Evolutionary conservation across 2,797 vertebrate genomes (phyloP).

Genomic region (Xenentodon cancila): DNA sequence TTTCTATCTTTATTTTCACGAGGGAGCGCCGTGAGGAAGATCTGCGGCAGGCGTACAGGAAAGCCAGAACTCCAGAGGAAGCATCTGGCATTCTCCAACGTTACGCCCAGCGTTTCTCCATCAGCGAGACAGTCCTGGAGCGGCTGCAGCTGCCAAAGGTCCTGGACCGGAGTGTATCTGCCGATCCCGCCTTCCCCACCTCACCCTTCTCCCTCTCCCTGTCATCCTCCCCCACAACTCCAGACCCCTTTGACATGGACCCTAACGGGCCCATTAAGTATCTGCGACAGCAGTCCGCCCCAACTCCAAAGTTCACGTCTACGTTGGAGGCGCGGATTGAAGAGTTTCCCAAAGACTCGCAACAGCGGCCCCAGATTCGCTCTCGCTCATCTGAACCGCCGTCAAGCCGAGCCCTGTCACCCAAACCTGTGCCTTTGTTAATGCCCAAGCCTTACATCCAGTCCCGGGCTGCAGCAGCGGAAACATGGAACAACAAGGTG

Average conservation of each 20-base stretch:
- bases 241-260: slow-evolving; percentile 74
- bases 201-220: slow-evolving; percentile 68
- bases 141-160: slow-evolving; percentile 93
- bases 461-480: slow-evolving; percentile 25
- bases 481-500: slow-evolving; percentile 64
- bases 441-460: slow-evolving; percentile 90
- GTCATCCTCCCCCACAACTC: slow-evolving; percentile 75
- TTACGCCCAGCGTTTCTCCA: slow-evolving; percentile 96
- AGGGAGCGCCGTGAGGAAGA: slow-evolving; percentile 94
- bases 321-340: slow-evolving; percentile 90
- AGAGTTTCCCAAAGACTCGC: slow-evolving; percentile 71
- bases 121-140: slow-evolving; percentile 94
- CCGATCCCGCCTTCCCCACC: slow-evolving; percentile 79
- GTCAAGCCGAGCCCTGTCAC: slow-evolving; percentile 77
- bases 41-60: slow-evolving; percentile 89
- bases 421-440: slow-evolving; percentile 89
- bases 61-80: slow-evolving; percentile 88
- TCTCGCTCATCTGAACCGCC: slow-evolving; percentile 76
- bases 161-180: slow-evolving; percentile 93
- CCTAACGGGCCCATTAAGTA: slow-evolving; percentile 88
- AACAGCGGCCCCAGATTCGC: slow-evolving; percentile 78
- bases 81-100: slow-evolving; percentile 90
- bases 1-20: not conserved
- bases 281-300: slow-evolving; percentile 92
- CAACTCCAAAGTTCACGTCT: slow-evolving; percentile 93